These are phyloP conservation scores for Aphrocallistes beatrix DNA, from an alignment of 37 sponge, comb jelly and placozoan genomes.

Conservation along the genomic window DNA sequence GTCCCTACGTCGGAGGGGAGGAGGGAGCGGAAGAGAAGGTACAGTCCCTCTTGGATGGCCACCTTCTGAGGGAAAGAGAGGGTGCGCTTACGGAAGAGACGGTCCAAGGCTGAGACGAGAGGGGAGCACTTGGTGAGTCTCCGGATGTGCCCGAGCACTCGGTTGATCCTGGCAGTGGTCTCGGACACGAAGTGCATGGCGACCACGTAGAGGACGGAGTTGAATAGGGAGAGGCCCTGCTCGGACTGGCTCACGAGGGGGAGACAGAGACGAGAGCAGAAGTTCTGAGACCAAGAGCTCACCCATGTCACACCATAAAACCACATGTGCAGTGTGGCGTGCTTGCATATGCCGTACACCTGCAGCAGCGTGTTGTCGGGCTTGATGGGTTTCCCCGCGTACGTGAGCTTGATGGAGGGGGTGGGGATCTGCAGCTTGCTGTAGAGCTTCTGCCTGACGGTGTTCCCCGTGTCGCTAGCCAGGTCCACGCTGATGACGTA, in stretches of 20 bases:
- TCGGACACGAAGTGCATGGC: not conserved
- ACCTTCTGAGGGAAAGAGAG: slow-evolving; percentile 24
- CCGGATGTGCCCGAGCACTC: slow-evolving; percentile 18
- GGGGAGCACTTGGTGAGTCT: slow-evolving; percentile 15
- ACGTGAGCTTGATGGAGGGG: not conserved
- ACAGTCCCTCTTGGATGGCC: slow-evolving; percentile 26
- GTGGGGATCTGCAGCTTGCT: slow-evolving; percentile 20
- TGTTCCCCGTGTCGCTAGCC: not conserved
- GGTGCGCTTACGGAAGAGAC: not conserved
- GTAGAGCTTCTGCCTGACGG: slow-evolving; percentile 21
- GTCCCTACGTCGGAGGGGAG: slow-evolving; percentile 7
- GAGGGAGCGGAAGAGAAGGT: slow-evolving; percentile 10
- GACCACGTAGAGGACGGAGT: slow-evolving; percentile 2
- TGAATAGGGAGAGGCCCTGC: slow-evolving; percentile 24
- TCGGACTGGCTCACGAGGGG: slow-evolving; percentile 11
- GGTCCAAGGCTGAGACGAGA: slow-evolving; percentile 10
- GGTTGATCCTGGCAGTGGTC: not conserved
- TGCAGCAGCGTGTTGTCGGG: not conserved
- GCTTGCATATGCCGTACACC: slow-evolving; percentile 11
- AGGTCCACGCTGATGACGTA: slow-evolving; percentile 15
- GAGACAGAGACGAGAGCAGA: not conserved
- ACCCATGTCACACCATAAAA: not conserved
- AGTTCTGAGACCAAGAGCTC: not conserved
- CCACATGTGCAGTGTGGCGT: slow-evolving; percentile 27
- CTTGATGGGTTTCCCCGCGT: slow-evolving; percentile 4